Conservation (phyloP, 2,888 invertebrate genomes). For the Bembecia ichneumoniformis region DNA sequence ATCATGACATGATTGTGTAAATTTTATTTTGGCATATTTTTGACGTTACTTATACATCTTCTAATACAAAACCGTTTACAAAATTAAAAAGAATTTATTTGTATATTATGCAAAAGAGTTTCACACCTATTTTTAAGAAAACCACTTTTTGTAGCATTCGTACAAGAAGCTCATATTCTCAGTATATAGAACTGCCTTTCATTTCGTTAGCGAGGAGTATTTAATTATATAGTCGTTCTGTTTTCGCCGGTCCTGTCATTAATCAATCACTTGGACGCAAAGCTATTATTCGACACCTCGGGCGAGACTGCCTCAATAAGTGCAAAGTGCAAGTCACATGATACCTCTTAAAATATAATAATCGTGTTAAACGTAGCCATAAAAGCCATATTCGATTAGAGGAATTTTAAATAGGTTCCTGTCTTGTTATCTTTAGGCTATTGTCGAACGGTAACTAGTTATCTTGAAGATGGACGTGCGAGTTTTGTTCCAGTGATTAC, state of each 20-base stretch:
- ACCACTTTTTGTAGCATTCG: too few species aligned
- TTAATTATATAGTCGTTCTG: conserved; percentile 63
- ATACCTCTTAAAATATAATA: conserved; percentile 69
- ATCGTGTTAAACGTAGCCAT: conserved; percentile 69
- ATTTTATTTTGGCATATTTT: conserved; percentile 13
- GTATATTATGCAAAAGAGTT: too few species aligned
- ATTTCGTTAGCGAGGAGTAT: conserved; percentile 33
- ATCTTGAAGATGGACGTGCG: conserved; percentile 30
- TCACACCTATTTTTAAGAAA: too few species aligned
- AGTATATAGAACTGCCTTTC: conserved; percentile 23
- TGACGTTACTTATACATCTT: neutral
- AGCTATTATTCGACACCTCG: conserved; percentile 62
- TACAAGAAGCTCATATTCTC: too few species aligned
- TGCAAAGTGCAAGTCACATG: conserved; percentile 65
- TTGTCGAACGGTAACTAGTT: conserved; percentile 48
- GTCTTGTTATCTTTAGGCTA: conserved; percentile 55
- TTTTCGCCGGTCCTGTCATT: conserved; percentile 63
- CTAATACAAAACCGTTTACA: neutral
- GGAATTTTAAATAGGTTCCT: conserved; percentile 61
- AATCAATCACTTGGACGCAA: conserved; percentile 59
- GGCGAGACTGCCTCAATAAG: conserved; percentile 29
- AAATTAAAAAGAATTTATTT: neutral
- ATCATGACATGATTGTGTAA: conserved; percentile 23
- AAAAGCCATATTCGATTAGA: conserved; percentile 68
- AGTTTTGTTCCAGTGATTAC: conserved; percentile 18